phyloP scores from a whole-genome alignment of 2,113 vertebrate species.

The Brachyistius frenatus region DNA sequence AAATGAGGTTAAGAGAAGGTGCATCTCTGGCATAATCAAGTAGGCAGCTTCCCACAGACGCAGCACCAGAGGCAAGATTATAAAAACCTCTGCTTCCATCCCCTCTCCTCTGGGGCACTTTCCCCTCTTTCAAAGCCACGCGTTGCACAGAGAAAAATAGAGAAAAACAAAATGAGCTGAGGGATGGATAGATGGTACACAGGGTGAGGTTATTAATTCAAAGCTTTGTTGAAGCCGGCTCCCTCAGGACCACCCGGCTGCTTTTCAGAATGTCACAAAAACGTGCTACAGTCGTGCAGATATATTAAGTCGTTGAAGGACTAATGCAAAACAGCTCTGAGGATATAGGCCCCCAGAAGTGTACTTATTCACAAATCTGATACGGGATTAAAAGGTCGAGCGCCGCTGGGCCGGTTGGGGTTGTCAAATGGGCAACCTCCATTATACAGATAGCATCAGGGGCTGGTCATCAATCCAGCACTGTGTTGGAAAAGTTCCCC shows the following conservation, averaged over 20 bases:
- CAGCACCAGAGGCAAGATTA: slow-evolving; percentile 52
- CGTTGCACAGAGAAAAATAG: slow-evolving; percentile 29
- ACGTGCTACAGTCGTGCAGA: slow-evolving; percentile 16
- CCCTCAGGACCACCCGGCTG: slow-evolving; percentile 48
- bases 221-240: slow-evolving; percentile 52
- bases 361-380: slow-evolving; percentile 16
- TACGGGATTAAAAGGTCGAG: slow-evolving; percentile 17
- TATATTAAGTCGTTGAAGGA: slow-evolving; percentile 37
- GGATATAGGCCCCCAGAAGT: slow-evolving; percentile 7
- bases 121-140: slow-evolving; percentile 36
- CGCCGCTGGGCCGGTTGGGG: slow-evolving; percentile 3
- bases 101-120: slow-evolving; percentile 40
- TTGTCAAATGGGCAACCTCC: slow-evolving; percentile 34
- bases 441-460: slow-evolving; percentile 47
- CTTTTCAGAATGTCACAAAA: slow-evolving; percentile 36
- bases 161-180: slow-evolving; percentile 16
- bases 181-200: slow-evolving; percentile 52
- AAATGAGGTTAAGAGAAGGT: slow-evolving; percentile 73
- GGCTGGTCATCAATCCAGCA: slow-evolving; percentile 42
- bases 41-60: slow-evolving; percentile 34
- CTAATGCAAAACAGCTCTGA: slow-evolving; percentile 47
- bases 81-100: slow-evolving; percentile 45
- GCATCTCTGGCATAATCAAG: slow-evolving; percentile 66
- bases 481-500: slow-evolving; percentile 18
- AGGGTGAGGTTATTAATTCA: slow-evolving; percentile 63